Evolutionary conservation across 2,113 vertebrate genomes (phyloP), one percentile per base, ranked within the genome.

Genomic region (Notothenia coriiceps): DNA sequence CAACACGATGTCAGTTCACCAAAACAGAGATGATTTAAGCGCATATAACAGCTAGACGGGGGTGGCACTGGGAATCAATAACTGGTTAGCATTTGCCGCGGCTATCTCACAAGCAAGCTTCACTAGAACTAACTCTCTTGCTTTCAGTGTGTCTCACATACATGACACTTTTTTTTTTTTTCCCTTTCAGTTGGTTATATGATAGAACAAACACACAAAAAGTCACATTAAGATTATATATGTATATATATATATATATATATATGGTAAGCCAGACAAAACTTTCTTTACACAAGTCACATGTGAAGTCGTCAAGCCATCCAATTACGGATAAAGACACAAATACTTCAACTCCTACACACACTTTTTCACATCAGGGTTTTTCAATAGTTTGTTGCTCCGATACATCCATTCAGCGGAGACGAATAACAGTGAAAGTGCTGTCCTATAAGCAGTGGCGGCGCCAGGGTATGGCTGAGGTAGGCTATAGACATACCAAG

Each of bases 351-450:
- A 67, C 57, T 82, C 79, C 74, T 11, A 80, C 47, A 52, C 49
- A 40, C 35, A 68, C 50, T 54, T 74, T 64, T 85, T 79, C 29
- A 0, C 50, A 25, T 44, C 14, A 8, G 11, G 33, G 11, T 59
- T 73, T 61, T 68, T n/a, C 25, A 29, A n/a, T 33, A 66, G 50
- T 73, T 77, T 43, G 56, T 61, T 50, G 44, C 67, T 40, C n/a
- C 29, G 56, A 12, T 25, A 25, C 52, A 47, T 82, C 62, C 74
- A 76, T 82, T 74, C 69, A 79, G 50, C 51, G 22, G 22, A 43
- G 15, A 57, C 66, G 65, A 77, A 77, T 74, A 70, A 72, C 18
- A 55, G 70, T 59, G 63, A 77, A 71, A 76, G 60, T 20, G 7
- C 14, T 62, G 15, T 62, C 33, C 40, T 10, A 59, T 70, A 81